Percentiles rank a stretch among this genome's conserved stretches.
phyloP scores from a whole-genome alignment of 2,888 invertebrate genomes.

The Uloborus plumipes region DNA sequence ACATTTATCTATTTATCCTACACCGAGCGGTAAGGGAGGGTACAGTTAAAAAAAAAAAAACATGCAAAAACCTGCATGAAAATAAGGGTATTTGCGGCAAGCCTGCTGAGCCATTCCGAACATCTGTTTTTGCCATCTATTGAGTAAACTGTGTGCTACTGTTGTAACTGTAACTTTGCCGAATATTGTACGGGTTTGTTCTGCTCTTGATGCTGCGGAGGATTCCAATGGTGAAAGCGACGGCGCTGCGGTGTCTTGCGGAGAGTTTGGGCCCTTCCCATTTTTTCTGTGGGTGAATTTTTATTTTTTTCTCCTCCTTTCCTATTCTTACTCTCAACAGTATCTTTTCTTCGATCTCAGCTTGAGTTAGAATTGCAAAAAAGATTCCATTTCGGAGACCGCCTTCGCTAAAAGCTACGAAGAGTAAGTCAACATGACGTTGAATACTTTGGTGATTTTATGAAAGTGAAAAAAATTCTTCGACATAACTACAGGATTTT shows the following conservation, averaged over 20 bases:
- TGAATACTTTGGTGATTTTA: background rate
- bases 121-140: constrained; percentile 38
- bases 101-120: constrained; percentile 15
- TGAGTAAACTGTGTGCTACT: constrained; percentile 28
- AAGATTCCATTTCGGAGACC: background rate
- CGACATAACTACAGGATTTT: too few species aligned
- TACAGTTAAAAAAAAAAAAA: constrained; percentile 4
- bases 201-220: constrained; percentile 12
- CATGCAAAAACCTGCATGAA: constrained; percentile 2
- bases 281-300: constrained; percentile 16
- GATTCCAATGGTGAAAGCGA: too few species aligned
- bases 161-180: background rate
- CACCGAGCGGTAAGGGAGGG: background rate
- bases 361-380: too few species aligned
- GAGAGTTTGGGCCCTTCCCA: constrained; percentile 12
- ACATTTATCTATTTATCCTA: constrained; percentile 42
- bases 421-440: constrained; percentile 1
- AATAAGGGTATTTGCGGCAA: background rate
- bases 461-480: too few species aligned
- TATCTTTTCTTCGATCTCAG: too few species aligned
- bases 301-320: background rate
- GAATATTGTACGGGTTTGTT: constrained; percentile 31
- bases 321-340: background rate
- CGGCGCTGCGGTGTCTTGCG: background rate
- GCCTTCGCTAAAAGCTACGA: background rate